Conservation (phyloP, 1,140 invertebrate species). For the Panulirus ornatus region DNA sequence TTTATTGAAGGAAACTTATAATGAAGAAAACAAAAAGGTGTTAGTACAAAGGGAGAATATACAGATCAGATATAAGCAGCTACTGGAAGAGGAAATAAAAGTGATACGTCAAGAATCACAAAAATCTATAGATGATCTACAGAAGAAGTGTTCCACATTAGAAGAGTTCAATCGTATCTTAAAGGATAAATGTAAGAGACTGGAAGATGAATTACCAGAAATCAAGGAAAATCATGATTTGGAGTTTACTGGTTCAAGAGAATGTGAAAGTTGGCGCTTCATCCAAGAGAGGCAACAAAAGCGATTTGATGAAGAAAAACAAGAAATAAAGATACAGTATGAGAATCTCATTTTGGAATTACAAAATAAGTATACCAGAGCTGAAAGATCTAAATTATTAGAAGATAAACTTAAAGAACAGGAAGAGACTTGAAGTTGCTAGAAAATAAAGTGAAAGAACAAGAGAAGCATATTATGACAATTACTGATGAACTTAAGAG, state of each 20-base stretch:
- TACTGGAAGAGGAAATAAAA: background rate
- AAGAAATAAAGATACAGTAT: conserved; percentile 34
- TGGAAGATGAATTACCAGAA: conserved; percentile 14
- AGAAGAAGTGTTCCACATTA: conserved; percentile 34
- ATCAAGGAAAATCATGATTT: conserved; percentile 3
- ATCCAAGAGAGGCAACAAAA: conserved; percentile 36
- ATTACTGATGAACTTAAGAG: conserved; percentile 27
- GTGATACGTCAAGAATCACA: background rate
- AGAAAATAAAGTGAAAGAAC: conserved; percentile 17
- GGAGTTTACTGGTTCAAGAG: background rate
- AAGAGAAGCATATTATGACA: conserved; percentile 5
- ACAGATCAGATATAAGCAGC: background rate
- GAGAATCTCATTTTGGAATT: conserved; percentile 29
- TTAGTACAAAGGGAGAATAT: conserved; percentile 6
- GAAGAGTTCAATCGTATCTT: conserved; percentile 33
- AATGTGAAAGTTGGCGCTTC: background rate
- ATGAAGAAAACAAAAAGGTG: conserved; percentile 33
- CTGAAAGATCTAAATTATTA: conserved; percentile 3
- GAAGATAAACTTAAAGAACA: conserved; percentile 34
- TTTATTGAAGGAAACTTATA: conserved; percentile 12
- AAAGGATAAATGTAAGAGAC: conserved; percentile 2
- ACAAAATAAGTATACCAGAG: conserved; percentile 20
- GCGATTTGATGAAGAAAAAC: conserved; percentile 33
- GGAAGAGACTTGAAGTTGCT: conserved; percentile 3
- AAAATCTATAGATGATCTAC: background rate